A percentile compares a stretch with the other conserved stretches of the same genome.
These are phyloP conservation scores for Lethocerus indicus DNA, from an alignment of 1,140 invertebrate species.

Conservation along the genomic window DNA sequence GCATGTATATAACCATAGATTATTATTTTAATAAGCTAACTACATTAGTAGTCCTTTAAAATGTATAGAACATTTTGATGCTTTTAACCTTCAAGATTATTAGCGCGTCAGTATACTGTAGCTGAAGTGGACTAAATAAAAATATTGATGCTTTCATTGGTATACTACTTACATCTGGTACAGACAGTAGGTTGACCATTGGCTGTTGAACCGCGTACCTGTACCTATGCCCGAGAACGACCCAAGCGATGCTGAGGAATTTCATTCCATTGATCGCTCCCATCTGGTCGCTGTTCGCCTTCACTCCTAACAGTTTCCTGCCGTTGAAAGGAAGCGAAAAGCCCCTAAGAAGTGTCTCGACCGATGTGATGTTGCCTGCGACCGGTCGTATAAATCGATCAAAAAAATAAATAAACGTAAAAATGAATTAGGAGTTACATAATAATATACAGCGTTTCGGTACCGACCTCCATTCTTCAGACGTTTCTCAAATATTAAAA, in stretches of 20 bases:
- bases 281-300: slow-evolving; percentile 21
- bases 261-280: slow-evolving; percentile 31
- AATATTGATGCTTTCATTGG: too few relatives aligned
- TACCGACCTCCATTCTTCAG: slow-evolving; percentile 6
- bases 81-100: too few relatives aligned
- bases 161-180: slow-evolving; percentile 17
- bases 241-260: slow-evolving; percentile 33
- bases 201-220: slow-evolving; percentile 18
- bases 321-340: slow-evolving; percentile 32
- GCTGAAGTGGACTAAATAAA: too few relatives aligned
- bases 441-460: background rate
- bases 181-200: slow-evolving; percentile 18
- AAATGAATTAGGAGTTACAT: background rate
- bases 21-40: too few relatives aligned
- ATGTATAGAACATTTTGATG: too few relatives aligned
- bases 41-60: too few relatives aligned
- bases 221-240: slow-evolving; percentile 30
- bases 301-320: slow-evolving; percentile 23
- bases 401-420: too few relatives aligned
- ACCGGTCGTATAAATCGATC: background rate
- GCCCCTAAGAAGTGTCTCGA: slow-evolving; percentile 3
- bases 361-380: background rate
- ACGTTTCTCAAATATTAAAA: background rate
- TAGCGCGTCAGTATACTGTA: too few relatives aligned
- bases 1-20: too few relatives aligned